A percentile compares a stretch with the other conserved stretches of the same genome.
These are phyloP conservation scores for Pseudorhiza aurosa DNA, from an alignment of 30 jellyfish, hydroid and myxozoan genomes.

Conservation along the genomic window DNA sequence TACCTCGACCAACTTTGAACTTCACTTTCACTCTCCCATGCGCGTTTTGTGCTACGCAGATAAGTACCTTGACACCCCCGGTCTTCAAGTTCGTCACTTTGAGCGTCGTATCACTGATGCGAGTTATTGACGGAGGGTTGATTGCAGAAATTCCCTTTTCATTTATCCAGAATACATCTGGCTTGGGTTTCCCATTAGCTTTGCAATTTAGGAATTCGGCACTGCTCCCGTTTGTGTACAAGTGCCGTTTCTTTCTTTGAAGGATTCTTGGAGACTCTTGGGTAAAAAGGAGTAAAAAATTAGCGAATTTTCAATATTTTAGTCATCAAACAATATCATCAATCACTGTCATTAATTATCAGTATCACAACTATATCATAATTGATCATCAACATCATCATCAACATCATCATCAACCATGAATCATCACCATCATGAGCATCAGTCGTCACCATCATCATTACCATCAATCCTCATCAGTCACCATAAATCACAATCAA, in stretches of 20 bases:
- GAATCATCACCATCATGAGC: too few species aligned
- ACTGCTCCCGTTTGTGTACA: conserved; percentile 28
- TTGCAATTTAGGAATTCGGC: conserved; percentile 32
- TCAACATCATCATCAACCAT: too few species aligned
- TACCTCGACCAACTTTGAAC: conserved; percentile 36
- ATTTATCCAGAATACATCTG: conserved; percentile 64
- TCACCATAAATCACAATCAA: too few species aligned
- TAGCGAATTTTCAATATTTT: too few species aligned
- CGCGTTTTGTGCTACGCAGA: conserved; percentile 57
- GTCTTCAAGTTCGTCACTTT: conserved; percentile 12
- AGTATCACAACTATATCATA: too few species aligned
- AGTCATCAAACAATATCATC: too few species aligned
- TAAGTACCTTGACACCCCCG: conserved; percentile 4
- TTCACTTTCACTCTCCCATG: conserved; percentile 62
- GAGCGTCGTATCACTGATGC: conserved; percentile 20
- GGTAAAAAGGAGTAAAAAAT: too few species aligned
- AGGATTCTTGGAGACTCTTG: conserved; percentile 47
- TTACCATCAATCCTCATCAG: too few species aligned
- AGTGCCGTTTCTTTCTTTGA: conserved; percentile 10
- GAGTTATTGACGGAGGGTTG: conserved; percentile 54
- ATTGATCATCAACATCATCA: too few species aligned
- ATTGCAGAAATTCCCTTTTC: conserved; percentile 59
- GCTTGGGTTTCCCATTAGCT: conserved; percentile 66
- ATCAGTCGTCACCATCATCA: too few species aligned
- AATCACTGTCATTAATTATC: too few species aligned